Base-by-base conservation (phyloP, 2,888 invertebrate species). In the Chironomus tentans region DNA sequence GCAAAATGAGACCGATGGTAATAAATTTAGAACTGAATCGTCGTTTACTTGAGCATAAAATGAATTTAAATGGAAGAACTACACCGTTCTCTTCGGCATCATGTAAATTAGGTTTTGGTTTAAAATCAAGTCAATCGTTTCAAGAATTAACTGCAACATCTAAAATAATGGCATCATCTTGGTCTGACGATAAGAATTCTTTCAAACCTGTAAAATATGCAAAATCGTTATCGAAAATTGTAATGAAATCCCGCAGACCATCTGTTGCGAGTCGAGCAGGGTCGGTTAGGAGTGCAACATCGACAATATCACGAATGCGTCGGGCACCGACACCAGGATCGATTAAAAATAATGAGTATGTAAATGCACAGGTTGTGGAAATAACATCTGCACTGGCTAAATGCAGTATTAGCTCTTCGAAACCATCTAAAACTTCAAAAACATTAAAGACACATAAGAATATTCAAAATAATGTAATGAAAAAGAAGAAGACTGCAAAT, bases 351-450 rank as follows among this genome's bases (percentile, higher is more conserved):
- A 77, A 81, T 80, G 78, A 84, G 84, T 78, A 84, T 84, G 79
- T 83, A 83, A 77, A 81, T 82, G 72, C 82, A n/a, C 74, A 74
- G 65, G 84, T 21, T 86, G 87, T 79, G 77, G 78, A 62, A 78
- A 78, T 77, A 86, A 86, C 77, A 87, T 80, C 61, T 81, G 81
- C 22, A 80, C 82, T 85, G 38, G 81, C 89, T 61, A 89, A 92
- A 82, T 88, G 90, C 79, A 85, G 88, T 6, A 88, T 89, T 2
- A 91, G 92, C 80, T 91, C 91, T 81, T 84, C 91, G 15, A 90
- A 91, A 83, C 88, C 88, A 7, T 86, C 88, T 0, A 89, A 90
- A 78, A 85, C 86, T 81, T 84, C 83, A 78, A 88, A 88, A 80
- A 82, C 82, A 70, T 83, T 82, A 10, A 84, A 85, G 22, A 85